Evolutionary conservation across 1,140 invertebrate species (phyloP), one percentile per base, ranked within the genome.

Genomic region (Pachyrhynchus sulphureomaculatus): DNA sequence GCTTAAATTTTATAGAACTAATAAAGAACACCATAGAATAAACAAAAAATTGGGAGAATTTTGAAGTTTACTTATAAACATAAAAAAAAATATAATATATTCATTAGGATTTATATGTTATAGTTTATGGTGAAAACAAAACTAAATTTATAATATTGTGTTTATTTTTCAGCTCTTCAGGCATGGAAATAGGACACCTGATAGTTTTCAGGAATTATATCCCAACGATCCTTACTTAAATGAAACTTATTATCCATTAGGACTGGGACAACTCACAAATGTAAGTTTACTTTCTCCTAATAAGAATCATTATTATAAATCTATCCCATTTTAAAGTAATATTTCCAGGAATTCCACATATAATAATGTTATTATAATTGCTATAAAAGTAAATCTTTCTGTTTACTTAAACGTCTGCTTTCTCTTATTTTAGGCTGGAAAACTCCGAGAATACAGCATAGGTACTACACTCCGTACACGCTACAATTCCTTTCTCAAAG

Each of bases 181-280:
- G 41, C 90, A 93, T 77, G 91, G 90, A 2, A 87, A 92, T 68
- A 81, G 90, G 26, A 86, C 88, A 13, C 89, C 89, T 1, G 84
- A 86, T 54, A 15, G 81, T 81, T 18, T 73, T 75, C 41, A 59
- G 74, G 61, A 79, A 77, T 72, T 79, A 44, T 91, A 85, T 72
- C 87, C 89, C 0, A 82, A 78, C 4, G 86, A 90, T 68, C 81
- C 83, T 0, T 80, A 86, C 61, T 75, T 80, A 21, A 77, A 83
- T 24, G 69, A 81, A 3, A 75, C 77, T 2, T 88, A 84, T 68
- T 84, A 83, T 76, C 87, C 87, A 1, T 82, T 81, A 62, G 89
- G 89, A 15, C 80, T 83, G 56, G 88, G 88, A 52, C 83, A 87
- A 63, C 75, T 92, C n/a, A 90, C 89, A 0, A 85, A 86, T 67